Percentiles rank a stretch among this genome's conserved stretches.
Conservation (phyloP, 2,797 vertebrate genomes). For the Alosa sapidissima region DNA sequence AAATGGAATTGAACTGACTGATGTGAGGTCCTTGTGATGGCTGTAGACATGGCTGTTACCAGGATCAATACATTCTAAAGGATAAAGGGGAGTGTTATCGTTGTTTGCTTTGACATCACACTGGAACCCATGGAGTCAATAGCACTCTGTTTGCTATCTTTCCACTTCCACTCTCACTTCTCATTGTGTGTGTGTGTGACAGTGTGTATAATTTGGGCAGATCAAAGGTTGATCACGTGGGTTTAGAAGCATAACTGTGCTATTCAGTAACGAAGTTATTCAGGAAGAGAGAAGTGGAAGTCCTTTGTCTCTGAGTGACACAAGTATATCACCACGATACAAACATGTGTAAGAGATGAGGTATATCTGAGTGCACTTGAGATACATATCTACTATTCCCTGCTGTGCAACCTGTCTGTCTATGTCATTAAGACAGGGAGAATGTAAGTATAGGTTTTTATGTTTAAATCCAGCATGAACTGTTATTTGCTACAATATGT, state of each 20-base stretch:
- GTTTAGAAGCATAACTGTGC: too few relatives aligned
- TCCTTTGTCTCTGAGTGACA: neutral
- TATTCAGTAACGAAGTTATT: too few relatives aligned
- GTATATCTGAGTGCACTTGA: neutral
- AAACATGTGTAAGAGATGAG: neutral
- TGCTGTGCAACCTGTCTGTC: neutral
- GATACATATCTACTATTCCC: neutral
- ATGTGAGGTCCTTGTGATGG: too few relatives aligned
- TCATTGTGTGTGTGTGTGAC: neutral
- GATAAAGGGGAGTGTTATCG: slow-evolving; percentile 24
- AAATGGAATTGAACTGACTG: too few relatives aligned
- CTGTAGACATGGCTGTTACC: neutral
- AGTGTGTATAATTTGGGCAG: neutral
- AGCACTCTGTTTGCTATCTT: neutral
- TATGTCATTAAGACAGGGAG: neutral
- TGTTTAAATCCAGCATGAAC: neutral
- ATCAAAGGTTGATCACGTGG: slow-evolving; percentile 11
- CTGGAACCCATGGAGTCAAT: slow-evolving; percentile 37
- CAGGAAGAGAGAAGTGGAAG: neutral
- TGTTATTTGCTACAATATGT: too few relatives aligned
- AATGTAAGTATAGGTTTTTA: neutral
- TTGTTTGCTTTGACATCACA: slow-evolving; percentile 36
- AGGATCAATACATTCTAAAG: slow-evolving; percentile 10
- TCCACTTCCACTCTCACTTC: neutral
- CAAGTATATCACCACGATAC: neutral